Base-by-base conservation (phyloP, 2,888 invertebrate genomes). In the Myopa tessellatipennis region DNA sequence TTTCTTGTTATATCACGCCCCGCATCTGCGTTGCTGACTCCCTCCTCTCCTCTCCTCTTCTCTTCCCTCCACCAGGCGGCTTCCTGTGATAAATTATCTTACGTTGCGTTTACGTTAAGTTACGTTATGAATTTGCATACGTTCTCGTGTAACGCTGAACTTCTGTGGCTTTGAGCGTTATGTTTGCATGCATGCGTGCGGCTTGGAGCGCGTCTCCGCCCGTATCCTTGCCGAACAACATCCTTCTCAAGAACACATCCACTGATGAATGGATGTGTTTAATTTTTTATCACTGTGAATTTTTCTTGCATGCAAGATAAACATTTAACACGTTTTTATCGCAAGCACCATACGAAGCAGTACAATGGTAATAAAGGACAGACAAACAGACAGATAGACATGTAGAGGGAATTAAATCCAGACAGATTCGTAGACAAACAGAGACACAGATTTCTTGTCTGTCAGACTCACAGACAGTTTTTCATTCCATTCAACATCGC, bases 211-310 rank as follows among this genome's bases (percentile, higher is more conserved):
- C 36, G 18, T 5, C 36, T 36, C 26, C 52, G 34, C 52, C 12
- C 50, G 18, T 68, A 34, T 52, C 50, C 26, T 38, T 45, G 12
- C 70, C 36, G 52, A 38, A 26, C 18, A 6, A 14, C 36, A 60
- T 72, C 60, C 60, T 60, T 72, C n/a, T 38, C 34, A 40, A 7
- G 18, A 34, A 26, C 50, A 6, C 12, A 45, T 34, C 34, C n/a
- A 38, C 69, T 75, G 75, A 75, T 75, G 50, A 75, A 75, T 75
- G 55, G 52, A 34, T 75, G 34, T 75, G 69, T 75, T 75, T 34
- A 69, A 75, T 60, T 68, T 75, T 75, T 68, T 58, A 75, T 69
- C 55, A 60, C 60, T 68, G 68, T 38, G 45, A 75, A 60, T 69
- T 60, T 69, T 69, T 75, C 55, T 75, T 45, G 75, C 40, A 68